phyloP scores from a whole-genome alignment of 2,888 invertebrate genomes.

The Ichneumoninae sp. region DNA sequence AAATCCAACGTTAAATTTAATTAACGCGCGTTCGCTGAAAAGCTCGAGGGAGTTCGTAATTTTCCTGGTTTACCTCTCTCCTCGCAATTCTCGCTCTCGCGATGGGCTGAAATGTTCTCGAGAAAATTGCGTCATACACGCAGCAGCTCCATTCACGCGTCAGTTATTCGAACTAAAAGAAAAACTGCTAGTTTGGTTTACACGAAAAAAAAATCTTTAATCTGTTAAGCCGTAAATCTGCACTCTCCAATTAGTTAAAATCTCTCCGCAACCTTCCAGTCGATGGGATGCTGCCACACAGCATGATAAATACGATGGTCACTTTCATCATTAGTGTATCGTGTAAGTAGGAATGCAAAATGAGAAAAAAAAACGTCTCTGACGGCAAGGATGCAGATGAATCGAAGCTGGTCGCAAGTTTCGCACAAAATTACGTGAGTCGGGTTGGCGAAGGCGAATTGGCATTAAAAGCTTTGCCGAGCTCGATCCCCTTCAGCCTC shows the following conservation, averaged over 20 bases:
- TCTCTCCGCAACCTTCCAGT: neutral
- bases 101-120: neutral
- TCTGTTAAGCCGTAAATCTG: neutral
- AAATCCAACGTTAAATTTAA: conserved; percentile 55
- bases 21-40: conserved; percentile 55
- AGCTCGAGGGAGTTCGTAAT: neutral
- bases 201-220: neutral
- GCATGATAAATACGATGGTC: neutral
- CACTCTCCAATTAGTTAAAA: neutral
- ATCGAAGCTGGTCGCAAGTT: conserved; percentile 16
- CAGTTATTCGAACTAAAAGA: neutral
- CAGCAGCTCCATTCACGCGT: neutral
- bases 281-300: neutral
- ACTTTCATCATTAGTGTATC: neutral
- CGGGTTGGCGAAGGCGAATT: conserved; percentile 12
- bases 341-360: neutral
- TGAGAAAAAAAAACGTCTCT: conserved; percentile 67
- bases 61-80: neutral
- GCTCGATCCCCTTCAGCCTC: conserved; percentile 11
- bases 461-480: conserved; percentile 56
- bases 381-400: conserved; percentile 29
- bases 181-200: neutral
- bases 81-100: neutral
- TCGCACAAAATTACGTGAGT: conserved; percentile 18
- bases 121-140: neutral